Evolutionary conservation across 2,113 vertebrate genomes (phyloP), one percentile per base, ranked within the genome.

Genomic region (Myiopsitta monachus): DNA sequence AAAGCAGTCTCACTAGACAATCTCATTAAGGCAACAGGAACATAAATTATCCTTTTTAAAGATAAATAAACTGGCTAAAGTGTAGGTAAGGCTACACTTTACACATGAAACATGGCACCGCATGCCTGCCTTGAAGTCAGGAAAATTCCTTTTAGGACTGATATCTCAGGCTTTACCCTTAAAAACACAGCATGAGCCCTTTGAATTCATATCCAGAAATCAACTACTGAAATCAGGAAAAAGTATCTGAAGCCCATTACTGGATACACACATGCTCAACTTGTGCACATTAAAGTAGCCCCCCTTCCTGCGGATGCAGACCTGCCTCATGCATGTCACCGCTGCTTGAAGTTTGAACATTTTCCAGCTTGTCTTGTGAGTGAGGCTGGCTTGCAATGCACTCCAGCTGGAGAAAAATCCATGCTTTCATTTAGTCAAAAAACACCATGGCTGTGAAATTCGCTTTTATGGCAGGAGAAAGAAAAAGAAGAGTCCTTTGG

Each of bases 251-350:
- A 67, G 14, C 15, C 36, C 36, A 44, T 19, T 23, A 33, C 7
- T 5, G 5, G 23, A 43, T 55, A 33, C 26, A 38, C 4, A 52
- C 0, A 6, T 0, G 0, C 10, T 52, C 62, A 59, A n/a, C 9
- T 21, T 39, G 15, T 31, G 31, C 43, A 14, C 1, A 2, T 36
- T 55, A 62, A 59, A 72, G 55, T 3, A 73, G 27, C 33, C 15
- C 52, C 41, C 16, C 54, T 57, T 39, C 54, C 21, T 72, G 11
- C 1, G 1, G 11, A 14, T 49, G 12, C 73, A 88, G 55, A 55
- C 33, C 77, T 72, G 64, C 23, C 21, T 55, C 31, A 41, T 30
- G 6, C 23, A 3, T 1, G 0, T 44, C 39, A 79, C 9, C 21
- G 11, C 14, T 18, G 36, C 75, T 26, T 80, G 63, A 83, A 62